A percentile compares a stretch with the other conserved stretches of the same genome.
Conservation (phyloP, 64 coral and sea anemone species). For the Platygyra sinensis region DNA sequence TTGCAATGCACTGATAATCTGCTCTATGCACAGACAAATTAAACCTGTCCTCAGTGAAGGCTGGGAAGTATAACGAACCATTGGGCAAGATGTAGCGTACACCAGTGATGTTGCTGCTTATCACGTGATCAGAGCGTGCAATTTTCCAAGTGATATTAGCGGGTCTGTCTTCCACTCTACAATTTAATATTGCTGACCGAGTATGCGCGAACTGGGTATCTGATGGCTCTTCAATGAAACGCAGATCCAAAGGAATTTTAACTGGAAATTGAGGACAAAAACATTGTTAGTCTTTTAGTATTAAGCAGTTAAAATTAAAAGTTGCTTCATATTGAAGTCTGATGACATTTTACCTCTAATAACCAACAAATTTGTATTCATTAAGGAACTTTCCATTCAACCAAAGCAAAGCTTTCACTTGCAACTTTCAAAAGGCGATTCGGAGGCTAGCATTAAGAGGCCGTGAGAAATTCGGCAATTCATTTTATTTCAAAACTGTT, state of each 20-base stretch:
- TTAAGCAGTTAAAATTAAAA: background rate
- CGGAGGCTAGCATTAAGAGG: too few species aligned
- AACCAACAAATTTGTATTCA: too few species aligned
- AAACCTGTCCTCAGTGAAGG: conserved; percentile 57
- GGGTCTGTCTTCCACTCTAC: conserved; percentile 67
- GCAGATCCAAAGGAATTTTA: conserved; percentile 65
- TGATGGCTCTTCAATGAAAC: conserved; percentile 80
- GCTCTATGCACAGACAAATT: conserved; percentile 60
- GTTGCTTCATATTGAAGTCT: background rate
- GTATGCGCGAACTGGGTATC: conserved; percentile 90
- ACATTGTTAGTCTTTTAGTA: background rate
- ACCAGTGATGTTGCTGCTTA: conserved; percentile 56
- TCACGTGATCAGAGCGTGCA: conserved; percentile 31
- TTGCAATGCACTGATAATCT: conserved; percentile 75
- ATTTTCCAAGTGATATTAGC: conserved; percentile 64
- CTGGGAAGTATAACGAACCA: conserved; percentile 79
- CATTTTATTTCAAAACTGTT: too few species aligned
- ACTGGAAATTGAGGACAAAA: background rate
- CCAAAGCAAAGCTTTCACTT: too few species aligned
- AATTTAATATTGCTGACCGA: conserved; percentile 75
- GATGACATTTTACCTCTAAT: too few species aligned
- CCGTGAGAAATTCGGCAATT: too few species aligned
- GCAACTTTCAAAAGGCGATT: too few species aligned
- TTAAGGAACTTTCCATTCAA: too few species aligned
- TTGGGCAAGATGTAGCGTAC: conserved; percentile 79